Conservation (phyloP, 2,888 invertebrate genomes). For the Eilema depressum region DNA sequence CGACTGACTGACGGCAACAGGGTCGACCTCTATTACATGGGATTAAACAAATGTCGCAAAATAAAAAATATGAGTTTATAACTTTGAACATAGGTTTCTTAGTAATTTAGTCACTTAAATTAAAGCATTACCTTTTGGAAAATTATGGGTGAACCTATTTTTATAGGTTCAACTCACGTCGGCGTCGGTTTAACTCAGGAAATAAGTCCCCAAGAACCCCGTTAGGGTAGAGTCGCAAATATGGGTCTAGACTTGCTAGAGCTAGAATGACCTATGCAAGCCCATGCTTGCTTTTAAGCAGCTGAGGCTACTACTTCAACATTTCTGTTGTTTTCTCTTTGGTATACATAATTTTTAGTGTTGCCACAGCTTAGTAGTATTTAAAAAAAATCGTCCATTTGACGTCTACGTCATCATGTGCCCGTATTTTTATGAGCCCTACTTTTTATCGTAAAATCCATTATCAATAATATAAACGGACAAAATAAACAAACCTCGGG, state of each 20-base stretch:
- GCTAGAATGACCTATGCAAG: neutral
- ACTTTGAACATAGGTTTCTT: neutral
- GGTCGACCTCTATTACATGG: too few species aligned
- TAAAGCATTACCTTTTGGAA: too few species aligned
- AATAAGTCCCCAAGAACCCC: neutral
- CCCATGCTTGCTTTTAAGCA: neutral
- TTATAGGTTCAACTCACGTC: too few species aligned
- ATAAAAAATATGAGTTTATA: too few species aligned
- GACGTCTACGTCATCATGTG: slow-evolving; percentile 24
- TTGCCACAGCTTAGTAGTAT: neutral
- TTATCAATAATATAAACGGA: slow-evolving; percentile 72
- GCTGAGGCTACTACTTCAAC: neutral
- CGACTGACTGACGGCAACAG: too few species aligned
- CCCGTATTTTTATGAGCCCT: slow-evolving; percentile 40
- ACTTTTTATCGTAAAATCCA: slow-evolving; percentile 65
- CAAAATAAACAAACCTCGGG: slow-evolving; percentile 81
- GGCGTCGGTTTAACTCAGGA: neutral
- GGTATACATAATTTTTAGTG: neutral
- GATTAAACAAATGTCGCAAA: too few species aligned
- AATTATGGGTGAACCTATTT: too few species aligned
- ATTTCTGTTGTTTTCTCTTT: neutral
- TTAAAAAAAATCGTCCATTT: slow-evolving; percentile 1
- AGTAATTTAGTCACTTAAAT: neutral
- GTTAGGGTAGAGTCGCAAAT: neutral
- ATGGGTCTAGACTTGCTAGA: neutral